Evolutionary conservation across 1,140 invertebrate genomes (phyloP).

Genomic region (Musca domestica): DNA sequence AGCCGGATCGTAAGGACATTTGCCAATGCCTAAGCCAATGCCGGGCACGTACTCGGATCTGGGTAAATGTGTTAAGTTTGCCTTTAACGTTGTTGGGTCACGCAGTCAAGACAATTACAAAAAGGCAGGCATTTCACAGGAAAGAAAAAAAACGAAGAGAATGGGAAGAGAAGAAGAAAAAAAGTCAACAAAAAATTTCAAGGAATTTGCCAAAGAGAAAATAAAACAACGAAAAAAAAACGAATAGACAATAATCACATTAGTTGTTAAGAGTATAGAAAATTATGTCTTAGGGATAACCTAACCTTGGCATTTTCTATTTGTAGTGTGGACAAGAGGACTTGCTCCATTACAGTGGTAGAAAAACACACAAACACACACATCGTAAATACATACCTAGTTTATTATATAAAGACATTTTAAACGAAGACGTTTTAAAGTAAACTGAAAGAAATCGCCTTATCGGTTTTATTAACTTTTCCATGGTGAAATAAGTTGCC

Average conservation of each 20-base stretch:
- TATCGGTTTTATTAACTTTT: too few relatives aligned
- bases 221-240: background rate
- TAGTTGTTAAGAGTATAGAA: conserved; percentile 11
- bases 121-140: background rate
- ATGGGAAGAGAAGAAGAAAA: background rate
- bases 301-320: conserved; percentile 13
- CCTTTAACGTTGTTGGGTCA: conserved; percentile 54
- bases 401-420: too few relatives aligned
- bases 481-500: too few relatives aligned
- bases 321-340: too few relatives aligned
- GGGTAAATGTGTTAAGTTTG: conserved; percentile 70
- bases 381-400: too few relatives aligned
- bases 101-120: conserved; percentile 24
- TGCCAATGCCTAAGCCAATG: conserved; percentile 77
- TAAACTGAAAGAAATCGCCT: too few relatives aligned
- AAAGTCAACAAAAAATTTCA: background rate
- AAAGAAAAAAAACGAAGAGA: conserved; percentile 4
- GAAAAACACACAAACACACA: too few relatives aligned
- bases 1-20: conserved; percentile 84
- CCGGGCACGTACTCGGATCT: conserved; percentile 76
- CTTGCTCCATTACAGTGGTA: too few relatives aligned
- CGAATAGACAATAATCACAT: conserved; percentile 21
- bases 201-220: too few relatives aligned
- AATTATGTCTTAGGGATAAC: conserved; percentile 15
- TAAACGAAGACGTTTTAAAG: too few relatives aligned